Base-by-base conservation (phyloP, 2,113 vertebrate genomes). In the Callipepla squamata region DNA sequence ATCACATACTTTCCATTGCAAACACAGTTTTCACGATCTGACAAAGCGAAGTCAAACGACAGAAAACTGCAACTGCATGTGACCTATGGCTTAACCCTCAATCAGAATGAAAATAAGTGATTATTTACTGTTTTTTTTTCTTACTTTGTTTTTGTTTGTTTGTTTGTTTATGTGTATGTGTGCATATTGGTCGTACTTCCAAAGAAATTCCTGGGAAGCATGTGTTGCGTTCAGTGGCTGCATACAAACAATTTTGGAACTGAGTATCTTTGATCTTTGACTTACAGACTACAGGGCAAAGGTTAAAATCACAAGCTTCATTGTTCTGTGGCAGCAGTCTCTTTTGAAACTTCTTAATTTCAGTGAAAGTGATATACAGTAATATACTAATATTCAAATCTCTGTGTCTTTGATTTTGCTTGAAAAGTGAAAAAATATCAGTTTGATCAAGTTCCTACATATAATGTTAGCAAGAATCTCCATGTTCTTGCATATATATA, bases 11-110 rank as follows among this genome's bases (percentile, higher is more conserved):
- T 96, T 94, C 93, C 87, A 87, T 80, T 92, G 74, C 80, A 97
- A 97, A 96, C 28, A 94, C 47, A 72, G 59, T 95, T 97, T 97
- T 97, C 95, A 94, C 96, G 96, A 94, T 92, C 90, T 96, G 94
- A 94, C 87, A 66, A 36, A 80, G 72, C 15, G 94, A 97, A 80
- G n/a, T 3, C 21, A 87, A 96, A 95, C 70, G 36, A 73, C 85
- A 91, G 96, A 90, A 97, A 97, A 94, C 88, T 92, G 93, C 96
- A 96, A 95, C 88, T 74, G 75, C 89, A 85, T 96, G 70, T 95
- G 94, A 96, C 94, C 95, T 96, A 96, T 94, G 94, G 94, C 94
- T 97, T 91, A 77, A 77, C 66, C 67, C 92, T 91, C 84, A 80
- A 18, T 82, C 94, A 96, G 92, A 93, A 77, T 83, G 91, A 96